Conservation (phyloP, 2,113 vertebrate species). For the Ictalurus punctatus region DNA sequence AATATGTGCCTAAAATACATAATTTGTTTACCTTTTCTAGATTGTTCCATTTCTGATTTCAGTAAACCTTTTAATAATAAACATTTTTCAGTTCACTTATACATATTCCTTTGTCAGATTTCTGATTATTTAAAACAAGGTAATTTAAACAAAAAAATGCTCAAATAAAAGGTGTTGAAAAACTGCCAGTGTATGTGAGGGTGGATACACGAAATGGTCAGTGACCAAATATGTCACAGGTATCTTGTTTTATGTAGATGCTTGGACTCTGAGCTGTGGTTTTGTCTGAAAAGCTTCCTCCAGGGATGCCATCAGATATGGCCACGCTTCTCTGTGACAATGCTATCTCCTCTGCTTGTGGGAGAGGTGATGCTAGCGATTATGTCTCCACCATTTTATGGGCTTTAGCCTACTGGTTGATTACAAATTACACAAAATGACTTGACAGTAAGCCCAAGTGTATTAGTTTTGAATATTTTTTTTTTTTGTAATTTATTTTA, state of each 20-base stretch:
- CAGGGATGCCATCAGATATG: background rate
- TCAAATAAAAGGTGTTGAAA: background rate
- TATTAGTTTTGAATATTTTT: background rate
- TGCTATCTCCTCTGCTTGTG: background rate
- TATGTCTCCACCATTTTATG: background rate
- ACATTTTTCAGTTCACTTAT: background rate
- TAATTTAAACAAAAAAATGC: background rate
- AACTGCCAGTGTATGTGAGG: background rate
- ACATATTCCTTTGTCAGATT: background rate
- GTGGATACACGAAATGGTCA: background rate
- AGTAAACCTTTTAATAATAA: background rate
- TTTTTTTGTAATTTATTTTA: no score
- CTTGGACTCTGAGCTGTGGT: background rate
- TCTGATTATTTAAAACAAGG: background rate
- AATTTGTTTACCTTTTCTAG: background rate
- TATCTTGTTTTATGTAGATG: background rate
- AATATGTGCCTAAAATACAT: background rate
- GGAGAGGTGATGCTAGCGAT: background rate
- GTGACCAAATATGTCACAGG: background rate
- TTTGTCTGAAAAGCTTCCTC: background rate
- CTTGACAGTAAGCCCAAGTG: background rate
- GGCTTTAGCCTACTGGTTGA: background rate
- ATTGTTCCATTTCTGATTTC: background rate
- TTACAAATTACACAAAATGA: background rate
- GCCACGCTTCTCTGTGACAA: background rate